Conservation (phyloP, 2,888 invertebrate genomes). For the Gnatocerus cornutus region DNA sequence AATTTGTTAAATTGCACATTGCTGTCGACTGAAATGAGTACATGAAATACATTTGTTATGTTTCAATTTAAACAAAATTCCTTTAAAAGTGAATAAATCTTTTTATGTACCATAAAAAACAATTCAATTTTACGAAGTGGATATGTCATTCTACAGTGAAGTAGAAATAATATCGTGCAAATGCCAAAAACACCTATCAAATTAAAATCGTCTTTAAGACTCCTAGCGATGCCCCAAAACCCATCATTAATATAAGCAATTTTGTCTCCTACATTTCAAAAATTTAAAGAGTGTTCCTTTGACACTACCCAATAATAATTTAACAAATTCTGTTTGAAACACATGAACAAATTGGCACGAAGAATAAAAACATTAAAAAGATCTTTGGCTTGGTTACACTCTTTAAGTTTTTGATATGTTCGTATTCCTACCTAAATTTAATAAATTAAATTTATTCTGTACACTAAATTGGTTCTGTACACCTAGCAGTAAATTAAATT, state of each 20-base stretch:
- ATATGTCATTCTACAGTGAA: slow-evolving; percentile 34
- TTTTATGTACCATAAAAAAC: slow-evolving; percentile 40
- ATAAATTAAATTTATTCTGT: slow-evolving; percentile 45
- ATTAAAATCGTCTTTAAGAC: slow-evolving; percentile 24
- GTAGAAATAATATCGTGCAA: slow-evolving; percentile 40
- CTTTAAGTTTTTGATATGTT: slow-evolving; percentile 57
- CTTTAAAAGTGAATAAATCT: slow-evolving; percentile 34
- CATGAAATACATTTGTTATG: neutral
- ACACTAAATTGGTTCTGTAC: slow-evolving; percentile 37
- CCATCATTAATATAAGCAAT: slow-evolving; percentile 25
- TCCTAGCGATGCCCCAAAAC: slow-evolving; percentile 28
- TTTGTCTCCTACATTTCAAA: slow-evolving; percentile 31
- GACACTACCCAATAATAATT: neutral
- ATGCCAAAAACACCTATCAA: neutral
- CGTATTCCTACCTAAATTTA: slow-evolving; percentile 43
- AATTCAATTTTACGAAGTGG: slow-evolving; percentile 4
- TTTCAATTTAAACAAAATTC: slow-evolving; percentile 11
- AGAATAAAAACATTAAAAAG: slow-evolving; percentile 9
- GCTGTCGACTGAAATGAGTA: slow-evolving; percentile 21
- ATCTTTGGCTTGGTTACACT: slow-evolving; percentile 55
- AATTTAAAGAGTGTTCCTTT: slow-evolving; percentile 39
- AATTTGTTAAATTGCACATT: slow-evolving; percentile 41
- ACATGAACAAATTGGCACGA: neutral
- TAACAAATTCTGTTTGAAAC: slow-evolving; percentile 22
- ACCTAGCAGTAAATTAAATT: slow-evolving; percentile 42